Base-by-base conservation (phyloP, 1,140 invertebrate species). In the Aphis craccivora region DNA sequence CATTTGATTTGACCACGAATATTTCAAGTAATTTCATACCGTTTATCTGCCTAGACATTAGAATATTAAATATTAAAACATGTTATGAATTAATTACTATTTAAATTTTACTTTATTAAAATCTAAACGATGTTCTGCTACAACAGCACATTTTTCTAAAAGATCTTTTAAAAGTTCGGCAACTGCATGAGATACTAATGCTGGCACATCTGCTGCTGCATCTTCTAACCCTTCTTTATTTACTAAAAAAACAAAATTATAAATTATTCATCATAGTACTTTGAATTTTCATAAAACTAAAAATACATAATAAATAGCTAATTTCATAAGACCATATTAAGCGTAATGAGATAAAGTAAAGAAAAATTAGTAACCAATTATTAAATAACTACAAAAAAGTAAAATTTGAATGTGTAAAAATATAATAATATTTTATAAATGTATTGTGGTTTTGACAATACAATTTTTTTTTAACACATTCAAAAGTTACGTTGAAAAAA, bases 111-210 rank as follows among this genome's bases (percentile, higher is more conserved):
- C 97, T 96, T 98, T 98, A 94, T 98, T 96, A 94, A 98, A 96
- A 96, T 99, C 98, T 95, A 98, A 96, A 95, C 99, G 96, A 96
- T 99, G 99, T 96, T 99, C 98, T 25, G 99, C 98, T 95, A 99
- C 98, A 94, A 98, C 97, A 86, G 98, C 97, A 94, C 99, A 96
- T 96, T 99, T 99, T 96, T 99, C 98, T 86, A 99, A 96, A 94
- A 99, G 95, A 95, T 97, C 98, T 96, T 99, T 98, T 94, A 99
- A 96, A 94, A 98, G 96, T 95, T 99, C 98, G 95, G 99, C 98
- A 14, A 98, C 97, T n/a, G 99, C 99, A 95, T 99, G 99, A 43
- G 98, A 99, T 94, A 99, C 96, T 91, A 99, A 96, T 23, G 97
- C 97, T 5, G 98, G 97, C n/a, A 99, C 98, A 95, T 99, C 99